Percentiles rank a stretch among this genome's conserved stretches.
phyloP scores from a whole-genome alignment of 1,140 invertebrate genomes.

The Tetragnatha versicolor region DNA sequence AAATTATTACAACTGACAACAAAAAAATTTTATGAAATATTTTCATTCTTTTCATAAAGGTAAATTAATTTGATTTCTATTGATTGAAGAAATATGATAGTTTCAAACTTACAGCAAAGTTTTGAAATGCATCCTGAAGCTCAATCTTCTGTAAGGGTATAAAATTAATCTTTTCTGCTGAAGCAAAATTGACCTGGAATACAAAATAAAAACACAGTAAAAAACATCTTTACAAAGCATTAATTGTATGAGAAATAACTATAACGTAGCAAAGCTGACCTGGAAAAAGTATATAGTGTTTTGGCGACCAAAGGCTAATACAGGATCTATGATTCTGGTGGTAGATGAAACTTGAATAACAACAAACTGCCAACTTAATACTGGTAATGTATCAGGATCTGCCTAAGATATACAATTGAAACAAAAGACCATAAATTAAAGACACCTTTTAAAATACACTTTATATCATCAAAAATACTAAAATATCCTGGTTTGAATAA shows the following conservation, averaged over 20 bases:
- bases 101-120: slow-evolving; percentile 62
- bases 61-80: too few species aligned
- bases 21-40: too few species aligned
- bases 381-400: slow-evolving; percentile 72
- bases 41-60: too few species aligned
- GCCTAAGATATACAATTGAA: slow-evolving; percentile 59
- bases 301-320: slow-evolving; percentile 85
- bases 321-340: slow-evolving; percentile 78
- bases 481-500: not conserved
- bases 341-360: slow-evolving; percentile 78
- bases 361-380: slow-evolving; percentile 91
- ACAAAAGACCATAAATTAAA: not conserved
- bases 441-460: not conserved
- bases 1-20: too few species aligned
- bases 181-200: slow-evolving; percentile 62
- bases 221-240: not conserved
- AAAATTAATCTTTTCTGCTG: slow-evolving; percentile 69
- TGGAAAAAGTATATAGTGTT: slow-evolving; percentile 83
- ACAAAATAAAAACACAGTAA: slow-evolving; percentile 16
- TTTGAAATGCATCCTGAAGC: slow-evolving; percentile 74
- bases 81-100: too few species aligned
- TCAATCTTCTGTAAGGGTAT: slow-evolving; percentile 74
- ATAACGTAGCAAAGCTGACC: slow-evolving; percentile 64
- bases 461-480: not conserved
- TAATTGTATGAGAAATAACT: slow-evolving; percentile 6